A percentile compares a stretch with the other conserved stretches of the same genome.
Conservation (phyloP, 2,797 vertebrate genomes). For the Gymnodraco acuticeps region DNA sequence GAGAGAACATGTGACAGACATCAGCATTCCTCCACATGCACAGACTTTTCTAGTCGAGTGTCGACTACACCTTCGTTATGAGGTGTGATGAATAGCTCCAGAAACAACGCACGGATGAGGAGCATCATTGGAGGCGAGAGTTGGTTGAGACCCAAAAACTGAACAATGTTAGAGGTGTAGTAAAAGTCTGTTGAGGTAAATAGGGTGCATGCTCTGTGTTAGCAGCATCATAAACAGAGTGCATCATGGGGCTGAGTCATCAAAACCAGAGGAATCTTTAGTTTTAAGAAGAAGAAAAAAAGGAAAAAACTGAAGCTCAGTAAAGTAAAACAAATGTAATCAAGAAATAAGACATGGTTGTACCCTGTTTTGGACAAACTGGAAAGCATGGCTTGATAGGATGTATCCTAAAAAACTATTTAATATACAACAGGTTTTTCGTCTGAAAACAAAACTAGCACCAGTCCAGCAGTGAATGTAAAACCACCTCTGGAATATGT, state of each 20-base stretch:
- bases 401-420: conserved; percentile 1
- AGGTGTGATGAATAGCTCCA: conserved; percentile 10
- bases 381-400: background rate
- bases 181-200: background rate
- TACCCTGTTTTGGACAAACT: conserved; percentile 10
- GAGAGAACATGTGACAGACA: conserved; percentile 40
- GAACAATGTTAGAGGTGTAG: background rate
- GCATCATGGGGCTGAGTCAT: conserved; percentile 65
- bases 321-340: conserved; percentile 4
- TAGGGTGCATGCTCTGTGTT: conserved; percentile 1
- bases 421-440: background rate
- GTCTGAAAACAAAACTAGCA: conserved; percentile 7
- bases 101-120: conserved; percentile 12
- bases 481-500: conserved; percentile 3
- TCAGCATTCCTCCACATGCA: conserved; percentile 65
- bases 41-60: conserved; percentile 28
- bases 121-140: background rate
- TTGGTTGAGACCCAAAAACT: background rate
- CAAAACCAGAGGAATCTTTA: conserved; percentile 52
- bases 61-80: conserved; percentile 42
- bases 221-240: conserved; percentile 37
- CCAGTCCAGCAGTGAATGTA: background rate
- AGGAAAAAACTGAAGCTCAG: background rate
- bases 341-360: background rate
- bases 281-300: background rate